Base-by-base conservation (phyloP, 2,113 vertebrate species). In the Danionella cerebrum region DNA sequence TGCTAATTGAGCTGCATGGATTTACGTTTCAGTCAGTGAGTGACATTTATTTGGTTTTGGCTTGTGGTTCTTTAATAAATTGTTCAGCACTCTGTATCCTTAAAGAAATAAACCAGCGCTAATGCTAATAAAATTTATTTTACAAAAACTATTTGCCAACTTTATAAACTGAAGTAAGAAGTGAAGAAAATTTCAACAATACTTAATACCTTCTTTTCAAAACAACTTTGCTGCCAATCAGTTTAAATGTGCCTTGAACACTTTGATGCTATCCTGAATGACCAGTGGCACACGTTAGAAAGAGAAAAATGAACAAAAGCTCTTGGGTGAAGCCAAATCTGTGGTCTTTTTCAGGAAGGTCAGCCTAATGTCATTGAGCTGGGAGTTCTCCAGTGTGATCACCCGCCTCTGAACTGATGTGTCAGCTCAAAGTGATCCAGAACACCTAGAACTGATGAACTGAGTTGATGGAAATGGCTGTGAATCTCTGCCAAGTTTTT, bases 321-420 rank as follows among this genome's bases (percentile, higher is more conserved):
- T 24, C n/a, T 57, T 36, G 45, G 66, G 50, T 21, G 27, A 62
- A 69, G 76, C 73, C 74, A 74, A 59, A 48, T 58, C 65, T 2
- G n/a, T 57, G 73, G 60, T 59, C 77, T 78, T 47, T 66, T n/a
- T 75, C 71, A 48, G 73, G 78, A 81, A 81, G 80, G 82, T 81
- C 80, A 77, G 59, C 27, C 3, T 58, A 73, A 62, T 65, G 70
- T 68, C 54, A 55, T 79, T 83, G 82, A 83, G 80, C 60, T 13
- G n/a, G 73, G 53, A 25, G 73, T 74, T 67, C 59, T 65, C 73
- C 72, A 60, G 18, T 69, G 67, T 42, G 50, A 64, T 72, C 72
- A 6, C 11, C 35, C 51, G 58, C 24, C 38, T 33, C 24, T 65
- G 48, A 45, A 44, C 52, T 71, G 51, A 71, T 65, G 39, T 16